A percentile compares a stretch with the other conserved stretches of the same genome.
phyloP scores from a whole-genome alignment of 2,113 vertebrate species.

The Sus scrofa region DNA sequence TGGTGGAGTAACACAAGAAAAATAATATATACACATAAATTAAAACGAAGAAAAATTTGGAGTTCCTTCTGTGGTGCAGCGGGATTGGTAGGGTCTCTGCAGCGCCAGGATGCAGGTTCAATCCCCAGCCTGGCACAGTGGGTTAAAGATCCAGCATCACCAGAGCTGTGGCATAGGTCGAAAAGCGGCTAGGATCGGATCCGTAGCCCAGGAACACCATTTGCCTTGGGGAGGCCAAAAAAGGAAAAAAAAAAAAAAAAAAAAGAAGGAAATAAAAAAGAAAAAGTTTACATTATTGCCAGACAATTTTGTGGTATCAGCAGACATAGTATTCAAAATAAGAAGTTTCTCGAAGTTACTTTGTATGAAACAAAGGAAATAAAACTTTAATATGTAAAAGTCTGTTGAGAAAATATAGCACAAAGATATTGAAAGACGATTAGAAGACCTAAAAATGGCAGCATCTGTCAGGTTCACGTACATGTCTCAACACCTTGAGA shows the following conservation, averaged over 20 bases:
- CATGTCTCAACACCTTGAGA: rapidly evolving
- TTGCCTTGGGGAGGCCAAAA: no score
- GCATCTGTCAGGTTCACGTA: rapidly evolving
- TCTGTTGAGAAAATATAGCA: neutral
- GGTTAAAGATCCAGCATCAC: no score
- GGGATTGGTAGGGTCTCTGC: no score
- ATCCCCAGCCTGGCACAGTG: no score
- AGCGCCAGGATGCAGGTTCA: no score
- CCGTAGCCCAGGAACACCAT: no score
- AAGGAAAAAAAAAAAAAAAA: no score
- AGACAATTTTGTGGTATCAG: no score
- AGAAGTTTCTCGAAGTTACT: neutral
- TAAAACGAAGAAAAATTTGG: neutral
- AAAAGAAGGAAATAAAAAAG: no score
- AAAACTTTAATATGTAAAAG: rapidly evolving
- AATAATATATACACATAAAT: neutral
- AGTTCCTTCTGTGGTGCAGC: no score
- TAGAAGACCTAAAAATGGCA: neutral
- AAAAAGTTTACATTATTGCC: neutral
- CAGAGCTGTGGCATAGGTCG: no score
- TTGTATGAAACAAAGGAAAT: neutral
- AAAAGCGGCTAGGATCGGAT: no score
- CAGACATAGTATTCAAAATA: neutral
- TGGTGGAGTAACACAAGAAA: neutral
- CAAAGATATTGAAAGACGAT: neutral